These are phyloP conservation scores for Somateria mollissima DNA, from an alignment of 2,797 vertebrate genomes.

Conservation along the genomic window DNA sequence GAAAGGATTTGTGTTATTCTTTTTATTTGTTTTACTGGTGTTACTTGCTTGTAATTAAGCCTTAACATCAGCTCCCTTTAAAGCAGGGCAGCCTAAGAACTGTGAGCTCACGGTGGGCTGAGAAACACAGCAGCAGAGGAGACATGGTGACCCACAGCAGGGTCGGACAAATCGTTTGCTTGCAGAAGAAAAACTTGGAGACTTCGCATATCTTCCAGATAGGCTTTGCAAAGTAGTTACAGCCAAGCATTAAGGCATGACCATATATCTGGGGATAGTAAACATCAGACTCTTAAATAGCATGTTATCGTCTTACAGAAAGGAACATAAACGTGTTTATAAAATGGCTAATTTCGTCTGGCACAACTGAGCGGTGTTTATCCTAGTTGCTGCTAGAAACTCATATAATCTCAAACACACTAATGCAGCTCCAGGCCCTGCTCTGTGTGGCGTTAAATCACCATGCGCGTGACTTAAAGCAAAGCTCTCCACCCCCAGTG, in stretches of 20 bases:
- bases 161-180: fast-evolving
- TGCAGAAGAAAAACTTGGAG: background rate
- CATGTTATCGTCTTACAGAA: background rate
- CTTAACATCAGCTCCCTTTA: background rate
- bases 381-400: background rate
- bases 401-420: background rate
- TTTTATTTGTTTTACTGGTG: background rate
- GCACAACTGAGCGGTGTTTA: background rate
- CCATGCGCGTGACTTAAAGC: background rate
- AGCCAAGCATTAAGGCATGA: background rate
- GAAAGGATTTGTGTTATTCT: background rate
- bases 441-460: background rate
- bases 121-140: fast-evolving
- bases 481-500: background rate
- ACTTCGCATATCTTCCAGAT: background rate
- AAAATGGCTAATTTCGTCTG: background rate
- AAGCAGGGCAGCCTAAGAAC: background rate
- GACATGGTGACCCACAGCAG: fast-evolving
- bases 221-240: background rate
- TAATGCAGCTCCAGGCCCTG: background rate
- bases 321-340: background rate
- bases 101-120: fast-evolving
- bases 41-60: background rate
- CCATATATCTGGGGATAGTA: background rate
- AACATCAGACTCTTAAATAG: background rate